Evolutionary conservation across 1,140 invertebrate species (phyloP), one percentile per base, ranked within the genome.

Genomic region (Drosophila seguyi): DNA sequence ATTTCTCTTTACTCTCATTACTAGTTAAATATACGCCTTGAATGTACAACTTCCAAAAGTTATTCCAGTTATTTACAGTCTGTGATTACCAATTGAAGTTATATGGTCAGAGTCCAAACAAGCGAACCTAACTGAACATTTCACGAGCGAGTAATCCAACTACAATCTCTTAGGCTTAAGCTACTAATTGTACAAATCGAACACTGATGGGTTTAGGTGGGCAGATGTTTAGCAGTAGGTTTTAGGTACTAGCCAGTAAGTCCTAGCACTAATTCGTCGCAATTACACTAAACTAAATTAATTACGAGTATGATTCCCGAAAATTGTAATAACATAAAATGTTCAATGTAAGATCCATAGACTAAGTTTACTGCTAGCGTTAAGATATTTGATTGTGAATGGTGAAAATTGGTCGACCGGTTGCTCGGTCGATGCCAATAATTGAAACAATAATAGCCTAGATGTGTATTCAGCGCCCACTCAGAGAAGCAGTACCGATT

Each of bases 161-260:
- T 60, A 76, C 62, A 77, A 80, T 76, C 45, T 80, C 58, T 68
- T 68, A 87, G 52, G 1, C 22, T 4, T 53, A 78, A 84, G 74
- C 59, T 57, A 67, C 27, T 22, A 67, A 16, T n/a, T 62, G 56
- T 75, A 62, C 55, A 48, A 80, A 65, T 69, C 41, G 38, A 75
- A 59, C 85, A 90, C 85, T 90, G 85, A 79, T 59, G 77, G 74
- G 81, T 75, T 61, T 69, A 78, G 85, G 81, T 74, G 61, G 85
- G 85, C 86, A 81, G 85, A 85, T 85, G 58, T 90, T 90, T 90
- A 81, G 85, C 85, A 90, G 85, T 90, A 90, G 85, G 85, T 90
- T 48, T 75, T 79, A 90, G 73, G 81, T 84, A 55, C 59, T 85
- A 85, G 73, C 31, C 34, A 53, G 10, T 90, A 85, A 79, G 73